phyloP scores from a whole-genome alignment of 2,113 vertebrate species.

The Pollachius pollachius region DNA sequence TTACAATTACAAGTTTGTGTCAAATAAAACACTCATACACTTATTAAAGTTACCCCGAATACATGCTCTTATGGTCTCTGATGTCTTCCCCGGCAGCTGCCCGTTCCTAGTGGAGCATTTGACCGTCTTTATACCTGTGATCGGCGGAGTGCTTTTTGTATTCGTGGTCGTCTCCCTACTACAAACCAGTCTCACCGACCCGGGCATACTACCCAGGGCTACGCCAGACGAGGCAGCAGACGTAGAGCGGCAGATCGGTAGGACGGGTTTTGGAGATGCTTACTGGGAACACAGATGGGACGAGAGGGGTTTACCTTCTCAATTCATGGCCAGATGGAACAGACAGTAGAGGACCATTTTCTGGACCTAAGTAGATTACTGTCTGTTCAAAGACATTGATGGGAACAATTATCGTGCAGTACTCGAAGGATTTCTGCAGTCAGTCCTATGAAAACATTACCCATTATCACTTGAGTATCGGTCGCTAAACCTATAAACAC shows the following conservation, averaged over 20 bases:
- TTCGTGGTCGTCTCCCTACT: conserved; percentile 89
- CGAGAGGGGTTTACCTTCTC: conserved; percentile 54
- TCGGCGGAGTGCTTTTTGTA: conserved; percentile 85
- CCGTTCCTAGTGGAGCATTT: conserved; percentile 86
- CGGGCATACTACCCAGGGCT: conserved; percentile 92
- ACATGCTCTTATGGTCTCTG: not conserved
- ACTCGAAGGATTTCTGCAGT: too few species aligned
- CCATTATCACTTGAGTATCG: too few species aligned
- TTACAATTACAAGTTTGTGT: not conserved
- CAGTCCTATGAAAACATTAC: too few species aligned
- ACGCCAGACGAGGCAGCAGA: conserved; percentile 89
- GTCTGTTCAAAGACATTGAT: not conserved
- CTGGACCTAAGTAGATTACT: not conserved
- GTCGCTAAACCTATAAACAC: too few species aligned
- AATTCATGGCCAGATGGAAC: not conserved
- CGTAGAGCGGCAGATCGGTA: conserved; percentile 91
- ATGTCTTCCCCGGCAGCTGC: conserved; percentile 74
- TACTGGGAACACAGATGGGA: conserved; percentile 44
- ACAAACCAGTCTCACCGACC: conserved; percentile 93
- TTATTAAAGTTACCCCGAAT: too few species aligned
- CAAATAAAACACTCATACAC: not conserved
- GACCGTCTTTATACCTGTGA: conserved; percentile 89
- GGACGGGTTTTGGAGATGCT: conserved; percentile 38
- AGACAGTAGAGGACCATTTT: too few species aligned
- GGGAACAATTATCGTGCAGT: too few species aligned